Conservation (phyloP, 2,797 vertebrate species). For the Microctenopoma steveboyesi region DNA sequence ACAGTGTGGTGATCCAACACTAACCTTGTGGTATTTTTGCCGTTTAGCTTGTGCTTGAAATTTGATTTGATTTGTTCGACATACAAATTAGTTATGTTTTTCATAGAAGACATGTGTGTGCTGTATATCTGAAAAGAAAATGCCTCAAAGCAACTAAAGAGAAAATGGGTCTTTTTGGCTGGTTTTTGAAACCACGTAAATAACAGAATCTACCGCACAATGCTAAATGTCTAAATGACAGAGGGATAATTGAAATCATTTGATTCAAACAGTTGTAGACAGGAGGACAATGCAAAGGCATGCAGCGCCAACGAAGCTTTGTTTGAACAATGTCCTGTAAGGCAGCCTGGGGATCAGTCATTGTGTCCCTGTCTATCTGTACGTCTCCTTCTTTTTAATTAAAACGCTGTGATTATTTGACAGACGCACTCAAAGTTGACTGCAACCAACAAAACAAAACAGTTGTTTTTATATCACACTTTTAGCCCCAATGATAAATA, state of each 20-base stretch:
- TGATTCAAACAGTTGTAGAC: constrained; percentile 59
- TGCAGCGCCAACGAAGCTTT: constrained; percentile 56
- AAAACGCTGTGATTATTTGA: constrained; percentile 67
- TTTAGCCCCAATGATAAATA: not conserved
- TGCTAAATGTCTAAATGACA: constrained; percentile 55
- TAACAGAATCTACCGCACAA: constrained; percentile 6
- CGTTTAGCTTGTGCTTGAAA: not conserved
- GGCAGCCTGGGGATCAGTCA: constrained; percentile 67
- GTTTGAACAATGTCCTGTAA: constrained; percentile 52
- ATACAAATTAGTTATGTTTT: not conserved
- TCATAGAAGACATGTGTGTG: not conserved
- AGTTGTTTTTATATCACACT: not conserved
- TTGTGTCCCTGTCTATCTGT: constrained; percentile 70
- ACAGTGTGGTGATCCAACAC: not conserved
- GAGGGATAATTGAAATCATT: constrained; percentile 63
- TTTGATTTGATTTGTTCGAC: not conserved
- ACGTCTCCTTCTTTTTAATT: constrained; percentile 72
- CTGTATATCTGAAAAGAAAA: not conserved
- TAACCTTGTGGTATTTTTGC: not conserved
- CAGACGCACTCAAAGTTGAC: constrained; percentile 30
- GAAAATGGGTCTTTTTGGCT: not conserved
- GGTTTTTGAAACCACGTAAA: not conserved
- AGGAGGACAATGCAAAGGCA: constrained; percentile 67
- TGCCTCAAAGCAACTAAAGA: not conserved
- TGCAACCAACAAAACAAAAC: constrained; percentile 10